A percentile compares a stretch with the other conserved stretches of the same genome.
phyloP scores from a whole-genome alignment of 2,888 invertebrate species.

The Arctia plantaginis region DNA sequence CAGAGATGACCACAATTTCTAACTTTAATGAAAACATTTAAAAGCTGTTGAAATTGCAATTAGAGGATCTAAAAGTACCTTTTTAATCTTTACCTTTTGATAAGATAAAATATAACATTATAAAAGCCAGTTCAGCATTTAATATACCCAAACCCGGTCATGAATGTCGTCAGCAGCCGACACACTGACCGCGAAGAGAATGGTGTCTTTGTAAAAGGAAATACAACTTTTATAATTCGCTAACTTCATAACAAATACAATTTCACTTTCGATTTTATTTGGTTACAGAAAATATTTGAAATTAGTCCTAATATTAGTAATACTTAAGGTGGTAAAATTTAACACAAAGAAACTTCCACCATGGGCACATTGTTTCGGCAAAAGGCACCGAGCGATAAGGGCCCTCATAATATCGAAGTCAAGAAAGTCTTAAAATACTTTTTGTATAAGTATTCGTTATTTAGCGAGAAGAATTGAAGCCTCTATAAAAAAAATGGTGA shows the following conservation, averaged over 20 bases:
- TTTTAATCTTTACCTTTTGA: background rate
- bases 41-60: background rate
- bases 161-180: slow-evolving; percentile 36
- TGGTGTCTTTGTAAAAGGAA: slow-evolving; percentile 40
- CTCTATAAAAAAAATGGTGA: too few relatives aligned
- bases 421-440: background rate
- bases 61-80: background rate
- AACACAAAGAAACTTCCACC: background rate
- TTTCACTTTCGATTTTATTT: slow-evolving; percentile 47
- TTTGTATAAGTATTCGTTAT: background rate
- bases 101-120: background rate
- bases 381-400: background rate
- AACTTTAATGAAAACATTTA: too few relatives aligned
- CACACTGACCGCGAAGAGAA: slow-evolving; percentile 52
- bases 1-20: background rate
- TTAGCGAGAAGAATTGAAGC: too few relatives aligned
- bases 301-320: background rate
- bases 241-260: slow-evolving; percentile 12
- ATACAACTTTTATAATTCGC: slow-evolving; percentile 31
- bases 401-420: background rate
- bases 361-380: background rate
- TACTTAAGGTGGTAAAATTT: background rate
- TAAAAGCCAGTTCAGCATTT: background rate
- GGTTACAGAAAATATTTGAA: slow-evolving; percentile 5
- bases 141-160: slow-evolving; percentile 21